Percentiles rank a stretch among this genome's conserved stretches.
Evolutionary conservation across 1,140 invertebrate species (phyloP).

Genomic region (Parasteatoda tepidariorum): DNA sequence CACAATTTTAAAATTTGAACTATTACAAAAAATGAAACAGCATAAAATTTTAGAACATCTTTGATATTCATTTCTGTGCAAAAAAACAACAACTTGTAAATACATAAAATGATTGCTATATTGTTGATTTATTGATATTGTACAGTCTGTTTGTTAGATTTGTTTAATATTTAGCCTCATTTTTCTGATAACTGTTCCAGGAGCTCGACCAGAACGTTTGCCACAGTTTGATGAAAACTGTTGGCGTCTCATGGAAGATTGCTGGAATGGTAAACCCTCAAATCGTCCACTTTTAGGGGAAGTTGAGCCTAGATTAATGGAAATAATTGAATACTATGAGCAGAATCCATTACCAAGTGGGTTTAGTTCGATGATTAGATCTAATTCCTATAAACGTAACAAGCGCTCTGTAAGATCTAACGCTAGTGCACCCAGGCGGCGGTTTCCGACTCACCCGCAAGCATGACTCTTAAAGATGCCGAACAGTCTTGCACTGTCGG

Average conservation of each 20-base stretch:
- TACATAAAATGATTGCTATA: too few species aligned
- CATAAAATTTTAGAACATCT: too few species aligned
- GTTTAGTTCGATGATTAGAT: constrained; percentile 35
- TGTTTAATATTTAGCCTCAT: too few species aligned
- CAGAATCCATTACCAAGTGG: constrained; percentile 49
- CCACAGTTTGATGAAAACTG: constrained; percentile 81
- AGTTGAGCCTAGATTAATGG: constrained; percentile 77
- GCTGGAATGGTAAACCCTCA: constrained; percentile 83
- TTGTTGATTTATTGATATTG: too few species aligned
- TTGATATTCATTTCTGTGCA: too few species aligned
- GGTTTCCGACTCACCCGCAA: constrained; percentile 26
- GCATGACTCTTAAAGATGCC: constrained; percentile 50
- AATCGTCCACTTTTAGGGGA: constrained; percentile 82
- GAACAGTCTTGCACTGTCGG: constrained; percentile 40
- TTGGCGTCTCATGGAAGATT: constrained; percentile 87
- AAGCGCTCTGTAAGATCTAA: constrained; percentile 23
- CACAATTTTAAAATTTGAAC: too few species aligned
- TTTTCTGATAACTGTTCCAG: too few species aligned
- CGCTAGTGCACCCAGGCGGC: constrained; percentile 9
- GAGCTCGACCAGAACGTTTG: constrained; percentile 80
- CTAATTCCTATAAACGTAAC: constrained; percentile 26
- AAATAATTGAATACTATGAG: constrained; percentile 66
- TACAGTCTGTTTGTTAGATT: too few species aligned
- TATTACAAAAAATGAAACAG: too few species aligned
- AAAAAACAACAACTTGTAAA: too few species aligned